Evolutionary conservation across 35 echinoderm and acorn worm genomes (phyloP), one percentile per base, ranked within the genome.

Genomic region (Heliocidaris tuberculata): DNA sequence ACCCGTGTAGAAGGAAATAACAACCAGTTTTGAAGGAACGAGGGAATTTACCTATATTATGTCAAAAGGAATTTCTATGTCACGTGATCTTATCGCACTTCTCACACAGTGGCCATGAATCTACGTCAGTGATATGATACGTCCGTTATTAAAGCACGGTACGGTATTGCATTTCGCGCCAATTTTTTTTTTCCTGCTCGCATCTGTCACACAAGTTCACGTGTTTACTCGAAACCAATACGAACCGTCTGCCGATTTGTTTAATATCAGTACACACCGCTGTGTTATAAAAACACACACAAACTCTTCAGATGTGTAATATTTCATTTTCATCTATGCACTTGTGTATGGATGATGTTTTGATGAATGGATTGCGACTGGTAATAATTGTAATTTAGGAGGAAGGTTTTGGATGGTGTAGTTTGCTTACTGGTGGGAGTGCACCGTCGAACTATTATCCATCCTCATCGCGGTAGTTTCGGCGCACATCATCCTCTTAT

Each of bases 201-300:
- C 65, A 78, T 78, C 65, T 78, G 65, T 78, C 65, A 78, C 65
- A 78, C 65, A 78, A 78, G 65, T 78, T 78, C 65, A 78, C 65
- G 65, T 78, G 65, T 78, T 78, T 78, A 78, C 65, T 78, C 65
- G 65, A 78, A 78, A 78, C 65, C 65, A 78, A 78, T 78, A 78
- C 65, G 65, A 21, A 78, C 65, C 65, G 65, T 78, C 65, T 78
- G 65, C 65, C 65, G 65, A 78, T n/a, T 78, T 78, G 65, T 78
- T 78, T 78, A 24, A 78, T 78, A 7, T 78, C 65, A n/a, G 27
- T n/a, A 56, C 52, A 56, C 52, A 15, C 19, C 65, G 17, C 65
- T 78, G 65, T 8, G 65, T 6, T 78, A 78, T 78, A n/a, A 78
- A 78, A 78, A 78, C 21, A n/a, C 27, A 78, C 65, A 78, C 65